These are phyloP conservation scores for Ictalurus punctatus DNA, from an alignment of 2,113 vertebrate species.

Conservation along the genomic window DNA sequence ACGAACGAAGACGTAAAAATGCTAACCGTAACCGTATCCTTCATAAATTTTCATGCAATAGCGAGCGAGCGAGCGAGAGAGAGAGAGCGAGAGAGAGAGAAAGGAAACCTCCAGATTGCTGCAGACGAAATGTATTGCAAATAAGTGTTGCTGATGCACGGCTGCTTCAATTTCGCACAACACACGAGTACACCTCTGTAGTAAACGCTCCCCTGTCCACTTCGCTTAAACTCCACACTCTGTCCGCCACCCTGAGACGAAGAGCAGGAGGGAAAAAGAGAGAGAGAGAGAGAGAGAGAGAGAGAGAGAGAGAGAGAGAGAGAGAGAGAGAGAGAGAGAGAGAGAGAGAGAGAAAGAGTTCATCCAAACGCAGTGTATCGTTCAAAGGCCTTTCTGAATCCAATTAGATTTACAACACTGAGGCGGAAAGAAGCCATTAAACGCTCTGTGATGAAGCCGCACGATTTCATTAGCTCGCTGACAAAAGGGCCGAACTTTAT, in stretches of 20 bases:
- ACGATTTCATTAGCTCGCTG: slow-evolving; percentile 32
- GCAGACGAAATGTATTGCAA: slow-evolving; percentile 73
- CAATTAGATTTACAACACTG: slow-evolving; percentile 31
- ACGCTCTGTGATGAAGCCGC: slow-evolving; percentile 34
- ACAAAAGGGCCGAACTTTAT: slow-evolving; percentile 39
- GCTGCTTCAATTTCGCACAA: slow-evolving; percentile 78
- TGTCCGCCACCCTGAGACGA: slow-evolving; percentile 16
- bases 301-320: not conserved
- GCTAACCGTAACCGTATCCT: not conserved
- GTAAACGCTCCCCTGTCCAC: slow-evolving; percentile 63
- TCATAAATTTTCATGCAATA: not conserved
- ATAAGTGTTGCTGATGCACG: slow-evolving; percentile 73
- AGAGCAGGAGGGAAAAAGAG: not conserved
- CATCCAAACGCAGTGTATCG: not conserved
- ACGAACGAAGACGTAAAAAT: not conserved
- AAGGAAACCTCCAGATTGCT: slow-evolving; percentile 54
- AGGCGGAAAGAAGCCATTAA: slow-evolving; percentile 36
- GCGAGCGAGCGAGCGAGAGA: not conserved
- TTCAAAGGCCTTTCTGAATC: slow-evolving; percentile 21
- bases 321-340: not conserved
- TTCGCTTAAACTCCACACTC: slow-evolving; percentile 61
- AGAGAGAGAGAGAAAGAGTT: not conserved
- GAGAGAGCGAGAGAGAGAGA: not conserved
- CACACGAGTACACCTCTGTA: slow-evolving; percentile 72
- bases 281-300: not conserved